A percentile compares a stretch with the other conserved stretches of the same genome.
Conservation (phyloP, 2,888 invertebrate species). For the Chymomyza caudatula region DNA sequence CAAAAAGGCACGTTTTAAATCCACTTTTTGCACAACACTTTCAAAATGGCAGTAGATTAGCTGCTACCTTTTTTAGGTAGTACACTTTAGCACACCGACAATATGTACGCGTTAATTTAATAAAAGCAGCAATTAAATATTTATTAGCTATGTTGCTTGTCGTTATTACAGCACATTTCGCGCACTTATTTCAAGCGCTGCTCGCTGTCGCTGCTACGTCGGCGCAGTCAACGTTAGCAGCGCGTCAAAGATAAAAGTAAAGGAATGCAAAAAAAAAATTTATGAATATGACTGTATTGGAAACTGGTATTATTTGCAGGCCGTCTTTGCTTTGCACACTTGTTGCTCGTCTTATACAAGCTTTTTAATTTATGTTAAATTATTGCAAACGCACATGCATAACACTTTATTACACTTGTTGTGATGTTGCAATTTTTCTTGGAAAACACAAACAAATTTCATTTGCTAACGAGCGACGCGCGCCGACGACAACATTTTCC, state of each 20-base stretch:
- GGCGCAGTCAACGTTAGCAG: constrained; percentile 30
- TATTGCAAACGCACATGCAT: constrained; percentile 22
- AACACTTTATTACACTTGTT: constrained; percentile 44
- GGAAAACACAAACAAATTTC: constrained; percentile 46
- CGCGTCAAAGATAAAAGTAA: constrained; percentile 12
- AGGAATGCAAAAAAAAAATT: constrained; percentile 23
- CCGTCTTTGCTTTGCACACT: constrained; percentile 4
- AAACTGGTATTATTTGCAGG: constrained; percentile 9
- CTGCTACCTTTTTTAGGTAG: constrained; percentile 23
- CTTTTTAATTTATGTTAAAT: constrained; percentile 10
- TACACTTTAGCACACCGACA: constrained; percentile 10
- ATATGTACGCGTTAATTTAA: constrained; percentile 42
- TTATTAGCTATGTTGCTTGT: constrained; percentile 37
- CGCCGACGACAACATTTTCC: constrained; percentile 28
- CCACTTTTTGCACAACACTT: constrained; percentile 21
- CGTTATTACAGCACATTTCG: constrained; percentile 36
- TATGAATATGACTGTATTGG: not conserved
- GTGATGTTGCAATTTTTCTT: constrained; percentile 44
- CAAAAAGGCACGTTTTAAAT: constrained; percentile 18
- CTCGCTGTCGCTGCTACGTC: constrained; percentile 6
- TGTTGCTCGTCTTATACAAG: not conserved
- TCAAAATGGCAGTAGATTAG: constrained; percentile 11
- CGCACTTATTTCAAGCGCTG: constrained; percentile 8
- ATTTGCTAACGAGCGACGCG: constrained; percentile 37
- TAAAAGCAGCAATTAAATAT: constrained; percentile 45